These are phyloP conservation scores for Ornithoptera priamus DNA, from an alignment of 2,888 invertebrate genomes.

Conservation along the genomic window DNA sequence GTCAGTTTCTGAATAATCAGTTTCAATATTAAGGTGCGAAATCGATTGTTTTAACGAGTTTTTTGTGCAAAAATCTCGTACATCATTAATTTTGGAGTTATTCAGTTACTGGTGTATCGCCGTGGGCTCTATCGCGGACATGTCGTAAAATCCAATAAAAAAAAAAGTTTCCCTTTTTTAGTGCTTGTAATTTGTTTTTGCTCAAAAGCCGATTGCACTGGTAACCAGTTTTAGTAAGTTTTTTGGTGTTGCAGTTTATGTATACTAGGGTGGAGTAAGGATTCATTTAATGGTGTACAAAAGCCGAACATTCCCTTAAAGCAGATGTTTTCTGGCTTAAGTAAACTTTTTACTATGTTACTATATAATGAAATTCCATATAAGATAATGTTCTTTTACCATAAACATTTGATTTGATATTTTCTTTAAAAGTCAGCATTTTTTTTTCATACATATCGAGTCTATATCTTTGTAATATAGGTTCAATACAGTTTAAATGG, in stretches of 20 bases:
- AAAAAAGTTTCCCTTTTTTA: conserved; percentile 19
- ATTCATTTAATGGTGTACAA: conserved; percentile 7
- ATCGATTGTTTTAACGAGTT: conserved; percentile 7
- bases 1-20: neutral
- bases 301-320: conserved; percentile 2
- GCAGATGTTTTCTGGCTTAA: conserved; percentile 12
- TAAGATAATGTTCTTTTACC: neutral
- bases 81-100: neutral
- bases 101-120: neutral
- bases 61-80: conserved; percentile 7
- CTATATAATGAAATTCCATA: conserved; percentile 3
- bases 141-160: conserved; percentile 18
- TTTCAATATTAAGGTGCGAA: neutral
- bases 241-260: conserved; percentile 13
- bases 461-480: too few species aligned
- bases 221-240: conserved; percentile 18
- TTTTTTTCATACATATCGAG: too few species aligned
- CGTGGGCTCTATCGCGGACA: neutral
- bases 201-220: conserved; percentile 17
- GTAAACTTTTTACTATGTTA: neutral
- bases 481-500: too few species aligned
- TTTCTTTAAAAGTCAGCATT: neutral
- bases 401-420: neutral
- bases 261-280: neutral
- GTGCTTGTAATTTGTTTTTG: conserved; percentile 23